phyloP scores from a whole-genome alignment of 2,113 vertebrate species.

The Oryzias celebensis region DNA sequence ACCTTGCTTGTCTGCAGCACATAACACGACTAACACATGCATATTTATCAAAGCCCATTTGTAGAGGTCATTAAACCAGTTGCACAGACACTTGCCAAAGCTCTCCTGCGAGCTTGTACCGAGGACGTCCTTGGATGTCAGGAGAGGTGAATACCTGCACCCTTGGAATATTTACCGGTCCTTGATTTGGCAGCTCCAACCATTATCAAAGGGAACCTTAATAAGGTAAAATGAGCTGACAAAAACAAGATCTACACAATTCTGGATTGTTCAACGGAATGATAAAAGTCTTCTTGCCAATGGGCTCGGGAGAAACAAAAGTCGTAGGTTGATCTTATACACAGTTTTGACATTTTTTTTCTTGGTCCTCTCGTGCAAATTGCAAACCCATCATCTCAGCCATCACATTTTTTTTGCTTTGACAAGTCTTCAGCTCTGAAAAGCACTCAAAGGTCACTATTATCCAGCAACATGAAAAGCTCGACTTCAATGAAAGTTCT shows the following conservation, averaged over 20 bases:
- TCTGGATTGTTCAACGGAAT: slow-evolving; percentile 22
- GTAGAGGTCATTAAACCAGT: slow-evolving; percentile 36
- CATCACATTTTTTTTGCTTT: slow-evolving; percentile 58
- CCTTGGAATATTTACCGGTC: slow-evolving; percentile 42
- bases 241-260: slow-evolving; percentile 6
- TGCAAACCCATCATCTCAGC: slow-evolving; percentile 60
- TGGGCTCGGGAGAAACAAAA: not conserved
- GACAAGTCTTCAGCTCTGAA: slow-evolving; percentile 65
- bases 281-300: not conserved
- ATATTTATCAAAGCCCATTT: slow-evolving; percentile 61
- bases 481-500: slow-evolving; percentile 50
- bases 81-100: slow-evolving; percentile 6
- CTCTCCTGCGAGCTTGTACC: slow-evolving; percentile 21
- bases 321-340: slow-evolving; percentile 1
- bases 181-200: slow-evolving; percentile 39
- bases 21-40: slow-evolving; percentile 43
- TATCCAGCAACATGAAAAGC: slow-evolving; percentile 51
- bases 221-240: slow-evolving; percentile 46
- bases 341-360: slow-evolving; percentile 27
- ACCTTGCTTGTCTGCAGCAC: slow-evolving; percentile 42
- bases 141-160: slow-evolving; percentile 47
- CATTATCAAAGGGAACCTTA: slow-evolving; percentile 56
- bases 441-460: slow-evolving; percentile 65
- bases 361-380: slow-evolving; percentile 47
- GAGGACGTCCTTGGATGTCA: slow-evolving; percentile 51